phyloP scores from a whole-genome alignment of 2,113 vertebrate genomes.

The Coregonus clupeaformis region DNA sequence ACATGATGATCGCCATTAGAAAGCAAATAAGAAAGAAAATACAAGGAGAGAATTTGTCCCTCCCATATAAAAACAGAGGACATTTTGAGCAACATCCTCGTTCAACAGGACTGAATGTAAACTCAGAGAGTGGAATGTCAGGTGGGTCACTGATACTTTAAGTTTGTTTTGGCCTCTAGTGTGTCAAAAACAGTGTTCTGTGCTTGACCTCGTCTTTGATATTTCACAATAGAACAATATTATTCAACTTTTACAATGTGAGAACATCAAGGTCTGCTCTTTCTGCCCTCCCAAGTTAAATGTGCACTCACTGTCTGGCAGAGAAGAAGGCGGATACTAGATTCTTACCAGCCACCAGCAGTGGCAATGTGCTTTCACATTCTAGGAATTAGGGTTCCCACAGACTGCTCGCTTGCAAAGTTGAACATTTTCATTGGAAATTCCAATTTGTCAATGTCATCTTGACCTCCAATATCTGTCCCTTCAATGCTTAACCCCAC shows the following conservation, averaged over 20 bases:
- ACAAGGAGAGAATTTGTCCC: neutral
- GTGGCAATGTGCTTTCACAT: no score
- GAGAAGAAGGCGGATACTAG: no score
- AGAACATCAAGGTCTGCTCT: neutral
- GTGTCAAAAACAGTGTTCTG: constrained; percentile 1
- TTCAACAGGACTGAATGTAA: neutral
- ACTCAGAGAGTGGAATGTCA: neutral
- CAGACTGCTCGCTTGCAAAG: no score
- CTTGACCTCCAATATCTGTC: no score
- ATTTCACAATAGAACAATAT: neutral
- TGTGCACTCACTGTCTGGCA: no score
- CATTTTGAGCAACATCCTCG: neutral
- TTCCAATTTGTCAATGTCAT: no score
- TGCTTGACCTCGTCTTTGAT: neutral
- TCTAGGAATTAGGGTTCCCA: no score
- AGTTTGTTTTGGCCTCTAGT: neutral
- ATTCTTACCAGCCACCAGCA: no score
- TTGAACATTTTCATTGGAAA: no score
- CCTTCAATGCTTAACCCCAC: neutral
- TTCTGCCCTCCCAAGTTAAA: no score
- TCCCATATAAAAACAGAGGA: no score
- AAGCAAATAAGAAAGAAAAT: neutral
- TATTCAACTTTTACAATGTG: neutral
- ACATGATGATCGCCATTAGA: neutral
- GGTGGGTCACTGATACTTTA: constrained; percentile 1